Percentiles rank a stretch among this genome's conserved stretches.
Evolutionary conservation across 2,888 invertebrate species (phyloP).

Genomic region (Escarpia spicata): DNA sequence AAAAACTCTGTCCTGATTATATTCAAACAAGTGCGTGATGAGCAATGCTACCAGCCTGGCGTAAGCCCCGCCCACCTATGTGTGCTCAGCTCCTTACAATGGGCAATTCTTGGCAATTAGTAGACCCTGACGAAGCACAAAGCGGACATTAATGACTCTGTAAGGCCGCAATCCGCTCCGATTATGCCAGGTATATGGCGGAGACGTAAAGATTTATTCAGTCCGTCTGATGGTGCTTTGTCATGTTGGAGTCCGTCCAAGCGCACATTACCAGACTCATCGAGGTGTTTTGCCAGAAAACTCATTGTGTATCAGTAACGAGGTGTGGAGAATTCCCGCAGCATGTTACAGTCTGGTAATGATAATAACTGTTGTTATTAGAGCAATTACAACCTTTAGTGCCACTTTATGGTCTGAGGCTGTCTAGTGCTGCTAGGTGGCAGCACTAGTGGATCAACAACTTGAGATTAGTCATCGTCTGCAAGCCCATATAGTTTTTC

Average conservation of each 20-base stretch:
- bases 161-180: not conserved
- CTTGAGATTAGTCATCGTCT: no score
- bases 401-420: conserved; percentile 12
- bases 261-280: not conserved
- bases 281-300: not conserved
- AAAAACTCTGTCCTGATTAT: not conserved
- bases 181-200: not conserved
- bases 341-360: not conserved
- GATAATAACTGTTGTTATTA: conserved; percentile 12
- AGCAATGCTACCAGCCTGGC: not conserved
- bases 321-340: not conserved
- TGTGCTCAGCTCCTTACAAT: not conserved
- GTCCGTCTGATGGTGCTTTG: not conserved
- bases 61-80: not conserved
- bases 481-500: no score
- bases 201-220: not conserved
- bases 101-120: not conserved
- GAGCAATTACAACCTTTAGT: not conserved
- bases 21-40: not conserved
- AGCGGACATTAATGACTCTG: not conserved
- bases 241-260: not conserved
- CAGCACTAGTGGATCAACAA: not conserved
- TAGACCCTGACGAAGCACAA: not conserved
- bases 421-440: not conserved
- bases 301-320: not conserved